Evolutionary conservation across 2,888 invertebrate species (phyloP).

Genomic region (Lepetodrilus schrolli): DNA sequence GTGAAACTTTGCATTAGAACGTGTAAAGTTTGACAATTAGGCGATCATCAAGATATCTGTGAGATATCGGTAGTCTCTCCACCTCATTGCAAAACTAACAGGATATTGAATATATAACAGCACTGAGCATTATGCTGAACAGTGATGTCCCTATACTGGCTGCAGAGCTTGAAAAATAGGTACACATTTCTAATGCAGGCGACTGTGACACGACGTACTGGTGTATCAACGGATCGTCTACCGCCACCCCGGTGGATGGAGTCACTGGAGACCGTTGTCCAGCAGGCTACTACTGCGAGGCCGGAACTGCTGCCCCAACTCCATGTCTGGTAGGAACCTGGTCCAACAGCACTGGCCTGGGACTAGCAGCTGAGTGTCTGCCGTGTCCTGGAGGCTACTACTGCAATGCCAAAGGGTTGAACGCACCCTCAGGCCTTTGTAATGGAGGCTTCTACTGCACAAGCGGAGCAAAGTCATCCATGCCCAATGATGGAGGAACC

Average conservation of each 20-base stretch:
- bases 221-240: slow-evolving; percentile 67
- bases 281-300: slow-evolving; percentile 64
- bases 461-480: slow-evolving; percentile 55
- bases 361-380: slow-evolving; percentile 48
- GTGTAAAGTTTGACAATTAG: too few species aligned
- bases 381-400: slow-evolving; percentile 58
- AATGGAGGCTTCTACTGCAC: slow-evolving; percentile 67
- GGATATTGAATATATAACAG: too few species aligned
- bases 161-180: too few species aligned
- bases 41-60: too few species aligned
- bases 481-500: slow-evolving; percentile 62
- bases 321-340: slow-evolving; percentile 63
- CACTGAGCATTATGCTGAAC: too few species aligned
- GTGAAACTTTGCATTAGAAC: too few species aligned
- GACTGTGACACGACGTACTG: slow-evolving; percentile 62
- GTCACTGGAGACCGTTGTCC: slow-evolving; percentile 67
- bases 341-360: slow-evolving; percentile 66
- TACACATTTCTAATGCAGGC: slow-evolving; percentile 47
- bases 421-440: slow-evolving; percentile 65
- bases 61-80: too few species aligned
- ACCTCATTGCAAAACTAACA: too few species aligned
- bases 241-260: slow-evolving; percentile 67
- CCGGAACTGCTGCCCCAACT: slow-evolving; percentile 57
- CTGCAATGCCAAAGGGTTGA: slow-evolving; percentile 66
- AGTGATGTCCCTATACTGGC: too few species aligned